phyloP scores from a whole-genome alignment of 35 echinoderm and acorn worm species.

The Lytechinus pictus region DNA sequence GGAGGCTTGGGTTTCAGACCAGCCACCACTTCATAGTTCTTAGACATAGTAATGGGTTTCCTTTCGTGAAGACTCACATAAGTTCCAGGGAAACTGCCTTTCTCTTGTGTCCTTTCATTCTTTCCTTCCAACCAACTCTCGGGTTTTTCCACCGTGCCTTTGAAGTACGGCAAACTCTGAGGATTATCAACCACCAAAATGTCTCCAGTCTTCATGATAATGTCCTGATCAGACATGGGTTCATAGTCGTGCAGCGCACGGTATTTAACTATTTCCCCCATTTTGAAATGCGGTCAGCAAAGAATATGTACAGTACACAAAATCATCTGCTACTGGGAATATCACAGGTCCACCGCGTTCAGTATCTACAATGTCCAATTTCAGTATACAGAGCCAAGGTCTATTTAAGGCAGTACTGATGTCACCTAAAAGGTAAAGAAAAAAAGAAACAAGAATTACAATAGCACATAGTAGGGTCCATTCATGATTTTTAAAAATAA shows the following conservation, averaged over 20 bases:
- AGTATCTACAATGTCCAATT: neutral
- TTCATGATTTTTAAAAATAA: no score
- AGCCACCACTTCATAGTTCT: neutral
- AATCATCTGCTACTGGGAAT: neutral
- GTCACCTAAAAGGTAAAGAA: neutral
- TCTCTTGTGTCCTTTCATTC: constrained; percentile 82
- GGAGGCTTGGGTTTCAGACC: neutral
- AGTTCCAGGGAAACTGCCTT: constrained; percentile 84
- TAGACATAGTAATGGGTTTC: neutral
- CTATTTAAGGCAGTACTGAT: neutral
- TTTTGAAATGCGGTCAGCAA: neutral
- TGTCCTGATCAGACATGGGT: constrained; percentile 57
- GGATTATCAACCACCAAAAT: constrained; percentile 67
- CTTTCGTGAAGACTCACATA: constrained; percentile 59
- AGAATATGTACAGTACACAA: neutral
- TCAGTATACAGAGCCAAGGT: neutral
- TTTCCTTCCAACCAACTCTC: constrained; percentile 78
- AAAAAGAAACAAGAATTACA: no score
- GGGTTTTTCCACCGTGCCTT: constrained; percentile 83
- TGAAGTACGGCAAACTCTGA: constrained; percentile 59
- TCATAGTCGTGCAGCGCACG: constrained; percentile 62
- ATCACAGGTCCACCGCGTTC: neutral
- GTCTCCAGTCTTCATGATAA: constrained; percentile 74
- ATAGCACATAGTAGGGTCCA: no score
- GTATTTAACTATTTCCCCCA: constrained; percentile 76